phyloP scores from a whole-genome alignment of 2,888 invertebrate genomes.

The Epistrophe grossulariae region DNA sequence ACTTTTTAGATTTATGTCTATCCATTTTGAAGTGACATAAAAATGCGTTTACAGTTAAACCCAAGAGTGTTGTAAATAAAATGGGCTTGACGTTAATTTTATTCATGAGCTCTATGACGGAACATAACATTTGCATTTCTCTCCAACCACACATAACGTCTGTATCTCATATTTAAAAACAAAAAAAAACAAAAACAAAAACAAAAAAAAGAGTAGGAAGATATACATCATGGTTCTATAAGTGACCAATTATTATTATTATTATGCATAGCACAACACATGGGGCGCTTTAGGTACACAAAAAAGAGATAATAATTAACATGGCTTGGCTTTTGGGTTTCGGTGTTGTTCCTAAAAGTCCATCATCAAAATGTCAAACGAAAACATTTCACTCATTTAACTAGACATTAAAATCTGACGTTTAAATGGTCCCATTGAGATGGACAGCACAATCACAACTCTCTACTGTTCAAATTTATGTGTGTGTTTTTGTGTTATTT shows the following conservation, averaged over 20 bases:
- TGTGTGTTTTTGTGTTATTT: not conserved
- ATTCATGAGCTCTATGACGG: slow-evolving; percentile 61
- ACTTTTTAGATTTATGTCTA: slow-evolving; percentile 59
- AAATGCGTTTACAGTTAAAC: slow-evolving; percentile 70
- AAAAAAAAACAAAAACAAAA: too few relatives aligned
- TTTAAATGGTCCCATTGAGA: slow-evolving; percentile 46
- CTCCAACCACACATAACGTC: slow-evolving; percentile 16
- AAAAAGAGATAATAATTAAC: slow-evolving; percentile 46
- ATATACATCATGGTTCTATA: slow-evolving; percentile 22
- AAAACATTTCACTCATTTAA: slow-evolving; percentile 57
- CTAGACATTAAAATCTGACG: slow-evolving; percentile 51
- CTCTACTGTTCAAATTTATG: not conserved
- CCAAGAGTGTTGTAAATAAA: slow-evolving; percentile 57
- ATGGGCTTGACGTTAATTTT: slow-evolving; percentile 56
- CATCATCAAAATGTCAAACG: slow-evolving; percentile 68
- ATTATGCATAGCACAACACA: slow-evolving; percentile 30
- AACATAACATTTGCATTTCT: slow-evolving; percentile 60
- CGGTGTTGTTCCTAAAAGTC: slow-evolving; percentile 26
- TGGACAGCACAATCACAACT: slow-evolving; percentile 49
- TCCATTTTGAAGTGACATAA: slow-evolving; percentile 70
- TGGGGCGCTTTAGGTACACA: slow-evolving; percentile 19
- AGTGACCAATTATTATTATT: slow-evolving; percentile 68
- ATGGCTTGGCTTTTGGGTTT: slow-evolving; percentile 27
- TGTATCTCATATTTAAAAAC: not conserved
- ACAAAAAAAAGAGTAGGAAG: not conserved